Conservation (phyloP, 2,888 invertebrate genomes). For the Cosmia trapezina region DNA sequence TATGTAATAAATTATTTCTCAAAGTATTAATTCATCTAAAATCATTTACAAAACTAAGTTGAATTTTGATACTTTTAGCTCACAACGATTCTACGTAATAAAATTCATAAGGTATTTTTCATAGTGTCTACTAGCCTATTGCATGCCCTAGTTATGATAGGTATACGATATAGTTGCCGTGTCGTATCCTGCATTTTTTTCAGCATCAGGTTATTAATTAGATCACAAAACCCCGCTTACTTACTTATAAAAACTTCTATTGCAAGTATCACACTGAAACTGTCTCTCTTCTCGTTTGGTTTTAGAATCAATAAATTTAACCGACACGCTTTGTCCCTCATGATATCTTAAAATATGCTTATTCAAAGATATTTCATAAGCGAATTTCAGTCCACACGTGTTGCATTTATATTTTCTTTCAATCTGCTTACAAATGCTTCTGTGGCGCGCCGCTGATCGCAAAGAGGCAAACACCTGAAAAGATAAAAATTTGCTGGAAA, state of each 20-base stretch:
- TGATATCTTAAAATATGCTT: slow-evolving; percentile 86
- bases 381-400: slow-evolving; percentile 84
- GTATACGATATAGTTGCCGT: background rate
- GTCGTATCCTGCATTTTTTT: background rate
- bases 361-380: slow-evolving; percentile 86
- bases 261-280: slow-evolving; percentile 91
- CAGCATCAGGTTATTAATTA: background rate
- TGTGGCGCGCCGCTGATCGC: slow-evolving; percentile 88
- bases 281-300: slow-evolving; percentile 76
- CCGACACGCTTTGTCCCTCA: slow-evolving; percentile 84
- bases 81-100: too few species aligned
- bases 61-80: too few species aligned
- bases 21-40: too few species aligned
- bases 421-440: slow-evolving; percentile 78
- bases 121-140: background rate
- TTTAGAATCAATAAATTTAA: slow-evolving; percentile 80
- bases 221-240: slow-evolving; percentile 18
- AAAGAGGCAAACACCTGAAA: slow-evolving; percentile 85
- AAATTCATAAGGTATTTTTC: too few species aligned
- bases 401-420: slow-evolving; percentile 82
- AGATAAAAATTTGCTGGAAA: background rate
- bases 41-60: too few species aligned
- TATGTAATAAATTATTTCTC: too few species aligned
- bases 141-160: background rate
- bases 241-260: slow-evolving; percentile 91